A percentile compares a stretch with the other conserved stretches of the same genome.
Evolutionary conservation across 2,797 vertebrate genomes (phyloP).

Genomic region (Smutsia temminckii): DNA sequence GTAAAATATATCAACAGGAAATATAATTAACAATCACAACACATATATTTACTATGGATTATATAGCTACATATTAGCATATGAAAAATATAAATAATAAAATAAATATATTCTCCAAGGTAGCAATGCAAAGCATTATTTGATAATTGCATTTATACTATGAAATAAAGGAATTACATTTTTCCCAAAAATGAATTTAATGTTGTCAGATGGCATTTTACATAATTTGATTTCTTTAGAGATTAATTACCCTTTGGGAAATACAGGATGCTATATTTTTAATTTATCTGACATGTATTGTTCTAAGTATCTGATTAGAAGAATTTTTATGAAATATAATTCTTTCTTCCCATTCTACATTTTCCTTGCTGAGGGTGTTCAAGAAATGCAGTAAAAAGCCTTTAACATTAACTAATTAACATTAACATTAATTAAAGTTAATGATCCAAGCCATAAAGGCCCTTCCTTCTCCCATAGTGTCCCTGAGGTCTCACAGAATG

Average conservation of each 20-base stretch:
- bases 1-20: slow-evolving; percentile 57
- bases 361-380: not conserved
- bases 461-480: not conserved
- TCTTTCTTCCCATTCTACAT: not conserved
- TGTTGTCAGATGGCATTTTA: not conserved
- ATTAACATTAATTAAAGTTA: slow-evolving; percentile 47
- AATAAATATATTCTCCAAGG: slow-evolving; percentile 5
- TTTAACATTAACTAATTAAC: slow-evolving; percentile 26
- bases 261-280: not conserved
- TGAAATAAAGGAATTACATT: slow-evolving; percentile 69
- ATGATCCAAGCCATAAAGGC: not conserved
- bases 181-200: slow-evolving; percentile 52
- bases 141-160: slow-evolving; percentile 69
- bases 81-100: slow-evolving; percentile 73
- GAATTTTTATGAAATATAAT: not conserved
- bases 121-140: slow-evolving; percentile 57
- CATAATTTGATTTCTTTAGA: slow-evolving; percentile 49
- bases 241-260: slow-evolving; percentile 26
- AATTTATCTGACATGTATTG: slow-evolving; percentile 33
- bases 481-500: not conserved
- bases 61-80: slow-evolving; percentile 62
- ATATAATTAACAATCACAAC: slow-evolving; percentile 72
- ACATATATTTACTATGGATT: slow-evolving; percentile 22
- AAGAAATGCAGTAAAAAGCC: not conserved
- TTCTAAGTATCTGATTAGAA: not conserved